Evolutionary conservation across 1,140 invertebrate genomes (phyloP).

Genomic region (Cherax destructor): DNA sequence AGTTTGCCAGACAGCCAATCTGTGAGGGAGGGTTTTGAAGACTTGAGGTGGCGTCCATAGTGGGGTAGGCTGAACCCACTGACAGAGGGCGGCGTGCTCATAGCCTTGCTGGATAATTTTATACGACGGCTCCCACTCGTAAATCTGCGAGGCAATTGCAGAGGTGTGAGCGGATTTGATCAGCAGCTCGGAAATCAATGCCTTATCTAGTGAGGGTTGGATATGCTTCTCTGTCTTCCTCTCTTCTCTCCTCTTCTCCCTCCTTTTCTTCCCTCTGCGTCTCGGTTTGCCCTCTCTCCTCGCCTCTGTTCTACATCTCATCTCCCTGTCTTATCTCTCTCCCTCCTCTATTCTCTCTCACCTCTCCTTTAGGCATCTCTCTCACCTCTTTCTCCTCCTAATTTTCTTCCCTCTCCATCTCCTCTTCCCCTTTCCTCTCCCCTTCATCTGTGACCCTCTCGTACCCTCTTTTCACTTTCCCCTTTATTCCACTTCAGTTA

Average conservation of each 20-base stretch:
- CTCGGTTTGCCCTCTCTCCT: constrained; percentile 4
- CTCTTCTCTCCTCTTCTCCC: not conserved
- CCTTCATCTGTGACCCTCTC: not conserved
- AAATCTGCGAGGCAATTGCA: not conserved
- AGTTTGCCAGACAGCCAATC: no score
- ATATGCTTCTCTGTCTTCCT: not conserved
- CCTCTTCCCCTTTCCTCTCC: not conserved
- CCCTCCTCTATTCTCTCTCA: not conserved
- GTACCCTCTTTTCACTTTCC: not conserved
- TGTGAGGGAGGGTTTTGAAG: no score
- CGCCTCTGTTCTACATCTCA: not conserved
- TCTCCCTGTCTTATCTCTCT: no score
- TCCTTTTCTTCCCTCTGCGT: not conserved
- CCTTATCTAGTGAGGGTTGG: not conserved
- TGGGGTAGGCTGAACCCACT: not conserved
- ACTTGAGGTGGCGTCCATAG: no score
- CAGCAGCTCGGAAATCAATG: not conserved
- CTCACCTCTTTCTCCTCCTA: not conserved
- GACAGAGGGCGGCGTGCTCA: not conserved
- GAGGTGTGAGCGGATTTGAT: not conserved
- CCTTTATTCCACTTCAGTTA: no score
- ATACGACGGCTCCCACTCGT: not conserved
- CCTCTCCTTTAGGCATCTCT: not conserved
- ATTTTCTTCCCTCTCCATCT: not conserved
- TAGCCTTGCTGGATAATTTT: no score